These are phyloP conservation scores for Venustaconcha ellipsiformis DNA, from an alignment of 1,140 invertebrate genomes.

Conservation along the genomic window DNA sequence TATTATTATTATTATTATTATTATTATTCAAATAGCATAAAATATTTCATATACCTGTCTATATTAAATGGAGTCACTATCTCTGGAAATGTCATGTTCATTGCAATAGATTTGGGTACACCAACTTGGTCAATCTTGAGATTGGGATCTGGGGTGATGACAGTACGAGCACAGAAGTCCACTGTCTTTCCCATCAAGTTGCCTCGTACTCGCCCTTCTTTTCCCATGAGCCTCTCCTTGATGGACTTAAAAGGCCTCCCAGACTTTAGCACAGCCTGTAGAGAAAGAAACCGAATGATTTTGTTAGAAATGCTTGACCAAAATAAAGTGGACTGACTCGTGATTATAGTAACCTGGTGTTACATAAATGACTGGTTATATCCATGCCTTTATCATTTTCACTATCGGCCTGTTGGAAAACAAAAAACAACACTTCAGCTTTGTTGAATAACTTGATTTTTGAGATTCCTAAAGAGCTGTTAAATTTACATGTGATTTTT, in stretches of 20 bases:
- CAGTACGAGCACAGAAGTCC: constrained; percentile 98
- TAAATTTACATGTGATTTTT: too few relatives aligned
- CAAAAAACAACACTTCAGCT: too few relatives aligned
- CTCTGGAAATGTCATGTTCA: constrained; percentile 99
- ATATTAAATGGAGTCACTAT: constrained; percentile 99
- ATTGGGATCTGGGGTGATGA: constrained; percentile 99
- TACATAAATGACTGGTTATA: too few relatives aligned
- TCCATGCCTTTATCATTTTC: too few relatives aligned
- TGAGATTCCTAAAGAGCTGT: too few relatives aligned
- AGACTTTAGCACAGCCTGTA: constrained; percentile 95
- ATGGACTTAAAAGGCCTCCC: constrained; percentile 98
- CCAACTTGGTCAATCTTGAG: constrained; percentile 97
- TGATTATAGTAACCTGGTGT: too few relatives aligned
- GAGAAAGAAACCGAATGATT: constrained; percentile 4
- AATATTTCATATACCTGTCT: constrained; percentile 76
- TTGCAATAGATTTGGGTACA: constrained; percentile 96
- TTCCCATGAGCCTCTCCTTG: constrained; percentile 83
- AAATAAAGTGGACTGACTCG: too few relatives aligned
- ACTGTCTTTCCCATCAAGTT: constrained; percentile 99
- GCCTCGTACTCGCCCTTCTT: constrained; percentile 98
- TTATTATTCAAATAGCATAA: too few relatives aligned
- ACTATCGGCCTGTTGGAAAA: too few relatives aligned
- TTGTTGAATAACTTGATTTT: too few relatives aligned
- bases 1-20: too few relatives aligned
- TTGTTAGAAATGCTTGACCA: too few relatives aligned